These are phyloP conservation scores for Thera britannica DNA, from an alignment of 2,888 invertebrate species.

Conservation along the genomic window DNA sequence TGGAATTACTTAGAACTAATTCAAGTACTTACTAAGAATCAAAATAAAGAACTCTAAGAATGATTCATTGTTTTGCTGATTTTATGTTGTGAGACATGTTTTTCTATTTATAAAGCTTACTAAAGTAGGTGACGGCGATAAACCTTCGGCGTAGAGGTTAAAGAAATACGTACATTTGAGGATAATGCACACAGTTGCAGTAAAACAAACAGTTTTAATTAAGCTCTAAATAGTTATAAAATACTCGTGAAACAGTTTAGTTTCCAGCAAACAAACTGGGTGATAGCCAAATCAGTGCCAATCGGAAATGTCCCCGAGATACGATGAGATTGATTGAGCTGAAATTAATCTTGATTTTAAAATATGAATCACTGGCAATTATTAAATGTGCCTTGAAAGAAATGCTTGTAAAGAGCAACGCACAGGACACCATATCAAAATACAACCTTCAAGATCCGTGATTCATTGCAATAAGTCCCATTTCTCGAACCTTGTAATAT, in stretches of 20 bases:
- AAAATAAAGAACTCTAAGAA: conserved; percentile 12
- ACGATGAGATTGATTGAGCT: too few relatives aligned
- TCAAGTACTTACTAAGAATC: not conserved
- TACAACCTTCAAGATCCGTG: conserved; percentile 21
- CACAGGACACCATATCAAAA: not conserved
- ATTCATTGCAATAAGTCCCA: conserved; percentile 25
- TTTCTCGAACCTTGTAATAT: conserved; percentile 29
- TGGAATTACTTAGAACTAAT: conserved; percentile 7
- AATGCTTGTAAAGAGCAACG: not conserved
- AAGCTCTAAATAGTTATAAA: too few relatives aligned
- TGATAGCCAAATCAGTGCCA: too few relatives aligned
- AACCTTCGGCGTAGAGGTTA: conserved; percentile 13
- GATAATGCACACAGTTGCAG: not conserved
- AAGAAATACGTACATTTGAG: conserved; percentile 5
- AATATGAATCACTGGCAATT: not conserved
- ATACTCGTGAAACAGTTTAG: too few relatives aligned
- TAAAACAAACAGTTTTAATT: not conserved
- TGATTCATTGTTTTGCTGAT: conserved; percentile 1
- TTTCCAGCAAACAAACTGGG: too few relatives aligned
- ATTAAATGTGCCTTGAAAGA: too few relatives aligned
- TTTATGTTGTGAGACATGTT: conserved; percentile 17
- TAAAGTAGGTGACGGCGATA: not conserved
- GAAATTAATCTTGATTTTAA: not conserved
- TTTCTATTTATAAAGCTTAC: conserved; percentile 24
- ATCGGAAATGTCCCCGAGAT: too few relatives aligned